These are phyloP conservation scores for Heptranchias perlo DNA, from an alignment of 2,113 vertebrate genomes.

Conservation along the genomic window DNA sequence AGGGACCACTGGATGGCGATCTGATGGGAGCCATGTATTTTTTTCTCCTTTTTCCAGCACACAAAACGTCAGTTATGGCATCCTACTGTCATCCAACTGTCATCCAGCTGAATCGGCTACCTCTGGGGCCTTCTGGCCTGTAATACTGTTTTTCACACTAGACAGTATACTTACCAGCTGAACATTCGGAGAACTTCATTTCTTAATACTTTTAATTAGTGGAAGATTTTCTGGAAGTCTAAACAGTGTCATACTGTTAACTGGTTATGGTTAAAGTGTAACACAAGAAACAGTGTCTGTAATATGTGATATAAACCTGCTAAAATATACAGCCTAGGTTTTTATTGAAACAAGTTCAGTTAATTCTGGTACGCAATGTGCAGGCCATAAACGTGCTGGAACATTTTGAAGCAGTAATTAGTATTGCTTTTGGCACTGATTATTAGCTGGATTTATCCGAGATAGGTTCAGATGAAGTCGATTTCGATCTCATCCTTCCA, in stretches of 20 bases:
- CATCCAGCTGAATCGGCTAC: not conserved
- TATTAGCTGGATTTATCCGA: not conserved
- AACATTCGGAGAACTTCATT: not conserved
- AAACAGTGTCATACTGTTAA: not conserved
- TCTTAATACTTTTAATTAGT: not conserved
- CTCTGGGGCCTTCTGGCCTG: not conserved
- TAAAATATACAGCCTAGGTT: not conserved
- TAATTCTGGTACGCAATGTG: not conserved
- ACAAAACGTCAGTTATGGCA: not conserved
- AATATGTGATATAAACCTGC: not conserved
- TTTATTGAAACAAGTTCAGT: not conserved
- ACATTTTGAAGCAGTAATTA: not conserved
- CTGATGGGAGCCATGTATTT: not conserved
- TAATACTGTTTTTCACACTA: not conserved
- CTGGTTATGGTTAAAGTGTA: not conserved
- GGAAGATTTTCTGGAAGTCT: not conserved
- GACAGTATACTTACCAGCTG: not conserved
- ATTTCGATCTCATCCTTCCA: not conserved
- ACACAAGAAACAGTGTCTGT: not conserved
- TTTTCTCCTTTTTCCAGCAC: not conserved
- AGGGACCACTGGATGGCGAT: not conserved
- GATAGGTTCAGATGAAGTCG: not conserved
- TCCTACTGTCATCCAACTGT: not conserved
- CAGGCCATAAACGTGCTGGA: not conserved
- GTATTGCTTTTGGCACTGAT: not conserved